phyloP scores from a whole-genome alignment of 2,888 invertebrate genomes.

The Biston stratarius region DNA sequence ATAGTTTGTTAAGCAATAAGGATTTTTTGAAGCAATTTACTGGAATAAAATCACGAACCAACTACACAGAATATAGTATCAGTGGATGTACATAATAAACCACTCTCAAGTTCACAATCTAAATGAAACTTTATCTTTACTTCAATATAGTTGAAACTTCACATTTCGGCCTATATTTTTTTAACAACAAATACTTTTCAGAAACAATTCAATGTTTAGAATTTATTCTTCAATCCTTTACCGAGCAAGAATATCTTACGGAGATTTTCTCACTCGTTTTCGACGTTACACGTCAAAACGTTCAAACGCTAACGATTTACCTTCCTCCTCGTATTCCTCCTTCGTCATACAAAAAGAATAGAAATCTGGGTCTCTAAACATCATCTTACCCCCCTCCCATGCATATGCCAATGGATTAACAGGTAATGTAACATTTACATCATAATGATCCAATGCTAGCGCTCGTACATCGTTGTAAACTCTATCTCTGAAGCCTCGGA shows the following conservation, averaged over 20 bases:
- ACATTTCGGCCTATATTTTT: too few relatives aligned
- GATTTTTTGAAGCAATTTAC: too few relatives aligned
- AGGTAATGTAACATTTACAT: constrained; percentile 88
- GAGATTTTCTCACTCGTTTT: constrained; percentile 73
- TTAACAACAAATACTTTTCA: too few relatives aligned
- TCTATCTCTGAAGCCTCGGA: constrained; percentile 93
- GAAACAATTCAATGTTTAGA: too few relatives aligned
- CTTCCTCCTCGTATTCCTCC: constrained; percentile 96
- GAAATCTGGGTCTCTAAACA: constrained; percentile 91
- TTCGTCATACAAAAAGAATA: constrained; percentile 90
- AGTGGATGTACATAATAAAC: too few relatives aligned
- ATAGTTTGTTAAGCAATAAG: too few relatives aligned
- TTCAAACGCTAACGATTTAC: constrained; percentile 86
- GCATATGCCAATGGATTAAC: constrained; percentile 93
- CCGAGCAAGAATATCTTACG: constrained; percentile 64
- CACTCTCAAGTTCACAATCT: too few relatives aligned
- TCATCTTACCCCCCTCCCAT: constrained; percentile 94
- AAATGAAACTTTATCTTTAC: too few relatives aligned
- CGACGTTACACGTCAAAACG: constrained; percentile 83
- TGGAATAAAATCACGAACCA: too few relatives aligned
- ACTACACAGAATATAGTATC: too few relatives aligned
- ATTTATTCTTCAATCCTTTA: constrained; percentile 29
- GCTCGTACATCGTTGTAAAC: constrained; percentile 90
- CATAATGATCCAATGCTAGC: constrained; percentile 91
- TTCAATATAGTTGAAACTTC: too few relatives aligned